Percentiles rank a stretch among this genome's conserved stretches.
Evolutionary conservation across 2,888 invertebrate genomes (phyloP).

Genomic region (Meteorus cinctellus): DNA sequence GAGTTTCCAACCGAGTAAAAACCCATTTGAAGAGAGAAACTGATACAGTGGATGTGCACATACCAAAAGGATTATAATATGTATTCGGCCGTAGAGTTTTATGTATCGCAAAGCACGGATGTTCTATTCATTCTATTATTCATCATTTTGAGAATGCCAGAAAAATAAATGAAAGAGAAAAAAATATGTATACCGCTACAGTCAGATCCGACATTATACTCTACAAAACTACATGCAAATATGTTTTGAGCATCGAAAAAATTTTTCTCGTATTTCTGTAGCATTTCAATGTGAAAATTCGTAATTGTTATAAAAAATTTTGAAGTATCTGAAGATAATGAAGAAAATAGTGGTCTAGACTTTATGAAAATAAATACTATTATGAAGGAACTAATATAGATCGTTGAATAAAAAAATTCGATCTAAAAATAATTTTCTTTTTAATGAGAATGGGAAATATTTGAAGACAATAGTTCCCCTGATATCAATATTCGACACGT

Average conservation of each 20-base stretch:
- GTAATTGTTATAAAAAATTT: background rate
- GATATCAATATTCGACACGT: too few species aligned
- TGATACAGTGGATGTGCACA: constrained; percentile 19
- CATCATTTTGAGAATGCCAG: background rate
- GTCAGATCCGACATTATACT: too few species aligned
- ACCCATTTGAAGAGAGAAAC: constrained; percentile 28
- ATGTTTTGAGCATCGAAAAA: background rate
- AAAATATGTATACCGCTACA: background rate
- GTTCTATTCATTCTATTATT: constrained; percentile 4
- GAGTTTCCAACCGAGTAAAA: constrained; percentile 40
- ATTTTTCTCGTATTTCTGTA: background rate
- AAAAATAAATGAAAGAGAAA: background rate
- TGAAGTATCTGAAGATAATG: background rate
- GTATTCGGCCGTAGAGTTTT: constrained; percentile 3
- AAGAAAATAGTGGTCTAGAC: too few species aligned
- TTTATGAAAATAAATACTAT: too few species aligned
- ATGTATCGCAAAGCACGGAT: background rate
- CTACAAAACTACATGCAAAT: too few species aligned
- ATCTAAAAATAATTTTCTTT: too few species aligned
- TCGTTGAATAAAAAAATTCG: too few species aligned
- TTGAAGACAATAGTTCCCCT: too few species aligned
- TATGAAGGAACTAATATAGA: too few species aligned
- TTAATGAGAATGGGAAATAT: too few species aligned
- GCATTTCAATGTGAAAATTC: background rate
- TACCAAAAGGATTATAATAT: constrained; percentile 20